Percentiles rank a stretch among this genome's conserved stretches.
Evolutionary conservation across 2,888 invertebrate species (phyloP).

Genomic region (Parnassius apollo): DNA sequence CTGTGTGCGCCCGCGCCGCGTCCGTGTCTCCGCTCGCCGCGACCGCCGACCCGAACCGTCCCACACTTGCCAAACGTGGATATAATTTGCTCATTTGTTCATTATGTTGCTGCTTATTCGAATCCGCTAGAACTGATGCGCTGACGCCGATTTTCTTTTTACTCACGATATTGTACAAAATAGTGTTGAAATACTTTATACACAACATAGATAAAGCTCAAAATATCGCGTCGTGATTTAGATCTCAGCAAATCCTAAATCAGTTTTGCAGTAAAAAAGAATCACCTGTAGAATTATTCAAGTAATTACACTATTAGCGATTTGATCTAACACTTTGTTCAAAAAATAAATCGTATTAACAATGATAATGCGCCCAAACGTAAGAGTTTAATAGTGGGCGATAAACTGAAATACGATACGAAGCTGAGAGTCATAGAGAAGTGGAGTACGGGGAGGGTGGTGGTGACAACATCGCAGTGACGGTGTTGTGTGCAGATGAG

Average conservation of each 20-base stretch:
- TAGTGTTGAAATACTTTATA: no score
- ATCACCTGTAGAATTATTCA: not conserved
- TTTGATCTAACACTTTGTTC: not conserved
- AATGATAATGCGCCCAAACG: not conserved
- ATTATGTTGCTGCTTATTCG: conserved; percentile 74
- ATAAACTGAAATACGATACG: conserved; percentile 32
- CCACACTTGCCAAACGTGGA: conserved; percentile 51
- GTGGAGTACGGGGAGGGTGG: conserved; percentile 72
- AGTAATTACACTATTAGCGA: not conserved
- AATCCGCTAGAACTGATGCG: conserved; percentile 65
- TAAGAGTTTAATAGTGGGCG: conserved; percentile 2
- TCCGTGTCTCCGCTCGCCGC: conserved; percentile 32
- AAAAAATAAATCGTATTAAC: not conserved
- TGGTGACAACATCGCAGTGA: conserved; percentile 70
- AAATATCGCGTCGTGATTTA: conserved; percentile 8
- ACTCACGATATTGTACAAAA: not conserved
- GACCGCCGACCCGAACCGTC: conserved; percentile 55
- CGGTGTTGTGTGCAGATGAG: conserved; percentile 80
- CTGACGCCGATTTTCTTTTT: conserved; percentile 46
- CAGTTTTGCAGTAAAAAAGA: not conserved
- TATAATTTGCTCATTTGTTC: conserved; percentile 68
- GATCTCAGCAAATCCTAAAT: not conserved
- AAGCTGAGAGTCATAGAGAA: conserved; percentile 78
- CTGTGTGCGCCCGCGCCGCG: conserved; percentile 56
- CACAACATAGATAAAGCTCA: not conserved